phyloP scores from a whole-genome alignment of 2,888 invertebrate genomes.

The Euclidia mi region DNA sequence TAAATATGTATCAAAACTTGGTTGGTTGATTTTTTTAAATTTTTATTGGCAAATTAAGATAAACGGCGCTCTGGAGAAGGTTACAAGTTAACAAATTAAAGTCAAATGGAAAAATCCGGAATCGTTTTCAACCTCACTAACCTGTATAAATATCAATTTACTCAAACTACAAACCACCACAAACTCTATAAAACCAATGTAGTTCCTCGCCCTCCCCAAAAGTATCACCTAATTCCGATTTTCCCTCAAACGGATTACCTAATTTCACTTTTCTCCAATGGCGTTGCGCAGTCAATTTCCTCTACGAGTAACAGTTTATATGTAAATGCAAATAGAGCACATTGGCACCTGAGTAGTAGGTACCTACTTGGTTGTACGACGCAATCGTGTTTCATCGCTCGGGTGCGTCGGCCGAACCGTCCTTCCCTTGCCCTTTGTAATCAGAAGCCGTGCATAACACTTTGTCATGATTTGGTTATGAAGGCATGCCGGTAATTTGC shows the following conservation, averaged over 20 bases:
- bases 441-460: conserved; percentile 35
- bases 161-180: no score
- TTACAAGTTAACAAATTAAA: no score
- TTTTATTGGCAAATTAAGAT: no score
- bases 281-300: conserved; percentile 13
- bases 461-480: conserved; percentile 11
- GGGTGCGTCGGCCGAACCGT: conserved; percentile 80
- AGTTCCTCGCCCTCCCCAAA: neutral
- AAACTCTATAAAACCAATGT: neutral
- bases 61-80: no score
- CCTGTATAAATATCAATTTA: no score
- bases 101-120: no score
- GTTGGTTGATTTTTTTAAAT: no score
- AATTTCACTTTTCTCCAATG: conserved; percentile 15
- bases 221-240: neutral
- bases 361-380: conserved; percentile 47
- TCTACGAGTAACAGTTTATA: conserved; percentile 8
- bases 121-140: no score
- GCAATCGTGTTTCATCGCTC: conserved; percentile 51
- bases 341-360: conserved; percentile 59
- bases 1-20: no score
- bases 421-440: conserved; percentile 77
- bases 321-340: conserved; percentile 50
- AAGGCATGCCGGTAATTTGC: conserved; percentile 12
- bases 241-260: neutral